Conservation (phyloP, 2,888 invertebrate genomes). For the Alsophila aescularia region DNA sequence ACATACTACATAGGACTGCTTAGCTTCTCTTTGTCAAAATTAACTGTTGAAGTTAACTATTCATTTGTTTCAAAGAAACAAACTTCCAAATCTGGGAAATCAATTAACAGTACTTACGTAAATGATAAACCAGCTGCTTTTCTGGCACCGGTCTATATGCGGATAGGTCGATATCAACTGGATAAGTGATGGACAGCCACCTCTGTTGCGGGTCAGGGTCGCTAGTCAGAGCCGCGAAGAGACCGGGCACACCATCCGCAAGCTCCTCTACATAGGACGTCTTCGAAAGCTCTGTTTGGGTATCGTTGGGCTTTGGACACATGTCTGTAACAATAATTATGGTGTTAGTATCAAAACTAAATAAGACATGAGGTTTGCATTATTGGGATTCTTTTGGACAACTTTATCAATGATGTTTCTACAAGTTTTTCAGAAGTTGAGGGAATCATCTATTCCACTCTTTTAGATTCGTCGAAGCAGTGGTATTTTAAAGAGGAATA, state of each 20-base stretch:
- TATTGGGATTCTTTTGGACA: too few relatives aligned
- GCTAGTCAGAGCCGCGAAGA: constrained; percentile 92
- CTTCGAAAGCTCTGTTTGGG: constrained; percentile 89
- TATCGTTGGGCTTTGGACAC: constrained; percentile 93
- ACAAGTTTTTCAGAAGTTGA: too few relatives aligned
- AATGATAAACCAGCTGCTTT: constrained; percentile 88
- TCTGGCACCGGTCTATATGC: constrained; percentile 87
- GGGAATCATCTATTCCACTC: too few relatives aligned
- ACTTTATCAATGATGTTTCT: too few relatives aligned
- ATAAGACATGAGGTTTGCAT: too few relatives aligned
- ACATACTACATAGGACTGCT: too few relatives aligned
- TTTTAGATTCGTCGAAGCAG: too few relatives aligned
- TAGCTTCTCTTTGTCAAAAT: too few relatives aligned
- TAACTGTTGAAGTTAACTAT: too few relatives aligned
- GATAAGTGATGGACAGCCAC: constrained; percentile 94
- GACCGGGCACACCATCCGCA: constrained; percentile 90
- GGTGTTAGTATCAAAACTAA: too few relatives aligned
- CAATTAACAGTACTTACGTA: constrained; percentile 86
- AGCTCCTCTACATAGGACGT: constrained; percentile 93
- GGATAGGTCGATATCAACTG: constrained; percentile 89
- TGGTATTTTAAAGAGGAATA: not conserved
- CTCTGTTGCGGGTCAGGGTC: constrained; percentile 90
- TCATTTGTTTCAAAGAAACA: too few relatives aligned
- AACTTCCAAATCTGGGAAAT: too few relatives aligned
- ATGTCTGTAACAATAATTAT: constrained; percentile 86